These are phyloP conservation scores for Intellagama lesueurii DNA, from an alignment of 2,797 vertebrate species.

Conservation along the genomic window DNA sequence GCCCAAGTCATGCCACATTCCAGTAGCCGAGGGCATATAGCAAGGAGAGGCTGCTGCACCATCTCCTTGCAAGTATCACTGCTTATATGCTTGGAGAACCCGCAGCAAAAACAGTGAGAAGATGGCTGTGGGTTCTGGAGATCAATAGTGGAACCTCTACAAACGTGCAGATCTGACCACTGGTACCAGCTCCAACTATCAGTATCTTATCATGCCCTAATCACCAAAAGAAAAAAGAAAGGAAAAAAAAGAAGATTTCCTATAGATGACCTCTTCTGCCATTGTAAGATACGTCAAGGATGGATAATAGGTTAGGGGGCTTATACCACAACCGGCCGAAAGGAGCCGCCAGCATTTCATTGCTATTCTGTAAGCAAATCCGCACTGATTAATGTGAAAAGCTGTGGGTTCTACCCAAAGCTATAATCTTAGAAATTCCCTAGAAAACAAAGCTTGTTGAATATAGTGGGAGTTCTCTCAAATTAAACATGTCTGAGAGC, in stretches of 20 bases:
- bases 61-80: background rate
- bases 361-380: background rate
- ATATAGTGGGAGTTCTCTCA: background rate
- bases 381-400: background rate
- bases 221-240: background rate
- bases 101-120: background rate
- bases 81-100: background rate
- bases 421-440: background rate
- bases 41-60: background rate
- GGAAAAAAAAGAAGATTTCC: background rate
- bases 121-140: background rate
- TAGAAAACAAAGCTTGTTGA: background rate
- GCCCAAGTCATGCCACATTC: background rate
- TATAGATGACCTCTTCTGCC: background rate
- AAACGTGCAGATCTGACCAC: no score
- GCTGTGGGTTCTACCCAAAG: background rate
- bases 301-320: background rate
- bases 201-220: background rate
- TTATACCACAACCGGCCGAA: background rate
- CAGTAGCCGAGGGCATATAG: background rate
- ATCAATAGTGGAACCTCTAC: background rate
- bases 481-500: background rate
- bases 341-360: background rate
- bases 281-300: no score
- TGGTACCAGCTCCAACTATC: background rate